Conservation (phyloP, 2,797 vertebrate species). For the Lepus townsendii region DNA sequence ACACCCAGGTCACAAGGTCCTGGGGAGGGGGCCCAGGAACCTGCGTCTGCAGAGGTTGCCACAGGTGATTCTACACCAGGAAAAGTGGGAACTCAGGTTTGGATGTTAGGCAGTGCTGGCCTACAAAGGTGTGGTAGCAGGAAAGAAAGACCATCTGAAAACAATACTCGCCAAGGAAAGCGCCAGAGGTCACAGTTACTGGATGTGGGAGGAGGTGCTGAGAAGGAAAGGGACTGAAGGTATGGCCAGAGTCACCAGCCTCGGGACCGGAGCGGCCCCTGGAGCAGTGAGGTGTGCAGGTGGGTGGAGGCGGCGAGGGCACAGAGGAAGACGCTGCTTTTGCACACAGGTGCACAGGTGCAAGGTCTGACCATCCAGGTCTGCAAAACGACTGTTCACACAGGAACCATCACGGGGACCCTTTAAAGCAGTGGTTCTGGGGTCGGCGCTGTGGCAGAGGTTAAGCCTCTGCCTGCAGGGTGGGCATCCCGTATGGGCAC, state of each 20-base stretch:
- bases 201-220: neutral
- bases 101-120: neutral
- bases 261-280: neutral
- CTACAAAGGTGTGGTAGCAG: neutral
- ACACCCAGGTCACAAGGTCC: neutral
- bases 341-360: neutral
- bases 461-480: too few species aligned
- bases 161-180: neutral
- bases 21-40: neutral
- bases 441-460: too few species aligned
- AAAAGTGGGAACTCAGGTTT: neutral
- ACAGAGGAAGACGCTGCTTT: neutral
- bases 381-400: neutral
- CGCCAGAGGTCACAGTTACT: neutral
- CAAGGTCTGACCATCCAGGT: neutral
- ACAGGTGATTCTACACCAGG: neutral
- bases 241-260: neutral
- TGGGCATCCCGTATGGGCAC: too few species aligned
- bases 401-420: neutral
- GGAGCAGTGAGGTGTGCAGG: neutral
- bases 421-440: too few species aligned
- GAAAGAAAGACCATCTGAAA: constrained; percentile 19
- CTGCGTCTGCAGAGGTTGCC: neutral
- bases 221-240: constrained; percentile 21
- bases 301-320: too few species aligned